Evolutionary conservation across 2,797 vertebrate species (phyloP).

Genomic region (Bryconaethiops microstoma): DNA sequence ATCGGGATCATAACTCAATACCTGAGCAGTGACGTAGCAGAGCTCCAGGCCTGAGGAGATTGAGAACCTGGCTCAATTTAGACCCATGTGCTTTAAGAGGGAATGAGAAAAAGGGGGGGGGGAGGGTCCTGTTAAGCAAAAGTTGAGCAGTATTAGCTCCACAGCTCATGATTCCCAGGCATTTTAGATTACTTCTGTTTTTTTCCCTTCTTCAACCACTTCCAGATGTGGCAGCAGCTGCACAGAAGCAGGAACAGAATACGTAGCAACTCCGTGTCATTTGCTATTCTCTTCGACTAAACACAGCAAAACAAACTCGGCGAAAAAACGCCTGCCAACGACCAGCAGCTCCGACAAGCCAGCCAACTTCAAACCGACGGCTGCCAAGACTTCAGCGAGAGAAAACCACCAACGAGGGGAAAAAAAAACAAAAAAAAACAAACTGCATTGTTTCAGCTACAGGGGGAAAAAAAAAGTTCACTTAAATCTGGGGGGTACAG

Average conservation of each 20-base stretch:
- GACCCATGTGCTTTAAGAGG: constrained; percentile 76
- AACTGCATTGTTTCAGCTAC: constrained; percentile 1
- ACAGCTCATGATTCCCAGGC: constrained; percentile 40
- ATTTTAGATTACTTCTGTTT: constrained; percentile 14
- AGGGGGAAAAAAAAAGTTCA: not conserved
- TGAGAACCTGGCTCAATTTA: constrained; percentile 76
- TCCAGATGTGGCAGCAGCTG: constrained; percentile 52
- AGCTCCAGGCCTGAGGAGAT: constrained; percentile 56
- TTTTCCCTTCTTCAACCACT: constrained; percentile 24
- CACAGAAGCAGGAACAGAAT: constrained; percentile 45
- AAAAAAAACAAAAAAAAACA: constrained; percentile 12
- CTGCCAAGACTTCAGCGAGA: not conserved
- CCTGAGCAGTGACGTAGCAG: constrained; percentile 61
- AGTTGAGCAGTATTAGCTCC: constrained; percentile 19
- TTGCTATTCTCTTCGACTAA: constrained; percentile 42
- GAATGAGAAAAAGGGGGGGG: not conserved
- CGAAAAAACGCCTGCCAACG: constrained; percentile 32
- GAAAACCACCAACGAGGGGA: not conserved
- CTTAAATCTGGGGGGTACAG: not conserved
- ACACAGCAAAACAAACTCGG: constrained; percentile 16
- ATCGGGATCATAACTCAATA: constrained; percentile 78
- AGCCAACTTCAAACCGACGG: constrained; percentile 32
- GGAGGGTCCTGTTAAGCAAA: constrained; percentile 9
- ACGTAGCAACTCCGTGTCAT: constrained; percentile 30
- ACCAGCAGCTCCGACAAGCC: not conserved